Evolutionary conservation across 30 jellyfish, hydroid and myxozoan species (phyloP), one percentile per base, ranked within the genome.

Genomic region (Sanderia malayensis): DNA sequence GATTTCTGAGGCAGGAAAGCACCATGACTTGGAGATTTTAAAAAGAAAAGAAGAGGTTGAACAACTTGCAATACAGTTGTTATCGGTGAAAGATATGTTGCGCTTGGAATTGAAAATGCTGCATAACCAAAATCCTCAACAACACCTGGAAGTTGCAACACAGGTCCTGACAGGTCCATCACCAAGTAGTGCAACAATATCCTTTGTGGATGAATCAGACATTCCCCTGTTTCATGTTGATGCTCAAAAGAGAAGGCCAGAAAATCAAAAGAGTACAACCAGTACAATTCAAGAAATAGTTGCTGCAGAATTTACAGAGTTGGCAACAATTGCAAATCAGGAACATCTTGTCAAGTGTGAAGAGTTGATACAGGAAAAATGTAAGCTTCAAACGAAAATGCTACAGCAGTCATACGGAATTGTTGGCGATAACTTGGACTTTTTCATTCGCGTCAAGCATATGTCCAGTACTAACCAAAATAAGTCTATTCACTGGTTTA

Each of bases 1-100:
- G 52, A 19, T 68, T 25, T 28, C 21, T 20, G 80, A 30, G 21
- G 80, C 80, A 31, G 80, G 80, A 13, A 13, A 23, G 26, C 8
- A 23, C 34, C 80, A 68, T 68, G 80, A 68, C 34, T 25, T 23
- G 55, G 29, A 22, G 45, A 68, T 68, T 4, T 25, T 68, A 37
- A 46, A 44, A 58, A 68, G 46, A 45, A 68, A 68, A 44, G 80
- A 68, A 31, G 46, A 32, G 4, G 31, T 68, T 0, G 67, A 68
- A 32, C 20, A 46, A 7, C 80, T 68, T 47, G 62, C 41, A 28
- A 44, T 20, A 23, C 24, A 68, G 25, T 19, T 49, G 23, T 15
- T 4, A 4, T 11, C 8, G 8, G 24, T 18, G 11, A 49, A 18
- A 9, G 8, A 4, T 19, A 49, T 2, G 3, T 24, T 49, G 4